These are phyloP conservation scores for Takifugu ocellatus DNA, from an alignment of 2,797 vertebrate species.

Conservation along the genomic window DNA sequence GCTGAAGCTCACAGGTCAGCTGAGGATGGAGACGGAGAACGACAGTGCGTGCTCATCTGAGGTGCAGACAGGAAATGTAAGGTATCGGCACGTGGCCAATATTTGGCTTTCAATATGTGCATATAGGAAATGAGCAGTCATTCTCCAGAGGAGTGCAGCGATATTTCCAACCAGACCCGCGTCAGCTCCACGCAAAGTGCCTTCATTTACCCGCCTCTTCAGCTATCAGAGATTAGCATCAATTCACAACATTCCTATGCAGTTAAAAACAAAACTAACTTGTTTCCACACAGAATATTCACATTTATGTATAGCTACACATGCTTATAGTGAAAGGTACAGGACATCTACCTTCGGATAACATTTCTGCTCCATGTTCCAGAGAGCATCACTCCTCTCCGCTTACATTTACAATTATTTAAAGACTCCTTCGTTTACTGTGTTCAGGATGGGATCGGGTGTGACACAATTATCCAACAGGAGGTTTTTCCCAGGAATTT, in stretches of 20 bases:
- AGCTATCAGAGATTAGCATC: constrained; percentile 27
- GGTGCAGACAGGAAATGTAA: constrained; percentile 23
- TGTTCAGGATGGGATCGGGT: constrained; percentile 14
- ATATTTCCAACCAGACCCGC: neutral
- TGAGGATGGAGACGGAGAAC: constrained; percentile 17
- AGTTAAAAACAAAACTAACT: constrained; percentile 25
- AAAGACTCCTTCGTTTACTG: constrained; percentile 16
- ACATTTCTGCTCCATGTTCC: constrained; percentile 24
- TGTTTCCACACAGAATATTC: constrained; percentile 44
- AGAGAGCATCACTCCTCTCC: constrained; percentile 8
- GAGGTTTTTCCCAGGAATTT: constrained; percentile 17
- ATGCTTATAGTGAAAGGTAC: constrained; percentile 47
- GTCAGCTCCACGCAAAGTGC: constrained; percentile 56
- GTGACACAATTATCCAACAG: constrained; percentile 10
- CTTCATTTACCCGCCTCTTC: constrained; percentile 45
- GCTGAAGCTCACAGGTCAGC: constrained; percentile 58
- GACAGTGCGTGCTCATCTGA: constrained; percentile 52
- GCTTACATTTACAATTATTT: neutral
- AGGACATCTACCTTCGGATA: constrained; percentile 7
- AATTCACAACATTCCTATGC: constrained; percentile 40
- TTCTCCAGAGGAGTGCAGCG: too few relatives aligned
- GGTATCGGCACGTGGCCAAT: constrained; percentile 32
- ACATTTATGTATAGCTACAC: constrained; percentile 50
- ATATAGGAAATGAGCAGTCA: constrained; percentile 40
- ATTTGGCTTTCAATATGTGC: constrained; percentile 47